These are phyloP conservation scores for Oxyteleia sp. DNA, from an alignment of 2,888 invertebrate genomes.

Conservation along the genomic window DNA sequence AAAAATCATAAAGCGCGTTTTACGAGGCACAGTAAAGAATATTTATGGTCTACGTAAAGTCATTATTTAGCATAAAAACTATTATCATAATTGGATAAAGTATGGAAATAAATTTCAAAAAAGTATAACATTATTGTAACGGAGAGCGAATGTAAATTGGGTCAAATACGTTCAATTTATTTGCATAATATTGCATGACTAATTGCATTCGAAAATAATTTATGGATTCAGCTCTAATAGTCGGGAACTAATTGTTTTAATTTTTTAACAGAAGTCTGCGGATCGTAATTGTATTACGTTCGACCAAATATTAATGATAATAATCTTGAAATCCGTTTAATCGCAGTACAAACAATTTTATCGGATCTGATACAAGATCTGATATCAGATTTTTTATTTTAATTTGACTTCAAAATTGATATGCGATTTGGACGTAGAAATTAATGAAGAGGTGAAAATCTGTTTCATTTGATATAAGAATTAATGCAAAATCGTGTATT, in stretches of 20 bases:
- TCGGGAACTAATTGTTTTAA: neutral
- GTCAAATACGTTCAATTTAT: constrained; percentile 14
- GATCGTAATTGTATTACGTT: no score
- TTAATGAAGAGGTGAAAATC: no score
- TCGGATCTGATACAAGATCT: no score
- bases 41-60: constrained; percentile 17
- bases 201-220: neutral
- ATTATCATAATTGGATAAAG: constrained; percentile 24
- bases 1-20: constrained; percentile 11
- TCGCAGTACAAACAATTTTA: no score
- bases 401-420: no score
- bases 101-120: constrained; percentile 27
- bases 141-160: constrained; percentile 4
- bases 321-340: no score
- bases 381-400: no score
- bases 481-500: no score
- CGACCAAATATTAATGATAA: no score
- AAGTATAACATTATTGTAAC: constrained; percentile 11
- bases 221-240: neutral
- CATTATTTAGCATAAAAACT: constrained; percentile 1
- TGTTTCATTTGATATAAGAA: no score
- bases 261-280: no score
- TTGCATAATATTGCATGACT: neutral
- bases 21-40: constrained; percentile 14
- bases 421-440: no score